These are phyloP conservation scores for Callocephalon fimbriatum DNA, from an alignment of 2,113 vertebrate genomes.

Conservation along the genomic window DNA sequence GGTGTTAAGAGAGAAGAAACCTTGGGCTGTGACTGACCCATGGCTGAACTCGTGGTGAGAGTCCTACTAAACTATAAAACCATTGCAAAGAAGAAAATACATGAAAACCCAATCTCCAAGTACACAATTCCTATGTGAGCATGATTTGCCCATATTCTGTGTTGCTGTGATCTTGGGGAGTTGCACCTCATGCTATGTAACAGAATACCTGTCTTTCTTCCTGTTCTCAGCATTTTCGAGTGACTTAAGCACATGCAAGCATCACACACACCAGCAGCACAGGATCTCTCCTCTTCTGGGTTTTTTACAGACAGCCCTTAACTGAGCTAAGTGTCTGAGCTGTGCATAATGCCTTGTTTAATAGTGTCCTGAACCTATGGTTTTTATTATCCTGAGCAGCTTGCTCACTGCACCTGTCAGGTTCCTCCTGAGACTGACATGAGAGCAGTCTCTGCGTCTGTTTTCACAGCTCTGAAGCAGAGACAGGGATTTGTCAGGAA, in stretches of 20 bases:
- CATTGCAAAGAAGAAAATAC: background rate
- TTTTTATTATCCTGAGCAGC: slow-evolving; percentile 30
- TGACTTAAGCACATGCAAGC: background rate
- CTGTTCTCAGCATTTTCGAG: fast-evolving
- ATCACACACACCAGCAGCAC: background rate
- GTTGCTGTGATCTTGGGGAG: background rate
- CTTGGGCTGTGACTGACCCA: background rate
- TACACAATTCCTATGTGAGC: background rate
- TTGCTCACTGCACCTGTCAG: slow-evolving; percentile 60
- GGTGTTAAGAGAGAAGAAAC: background rate
- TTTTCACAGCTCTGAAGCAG: slow-evolving; percentile 28
- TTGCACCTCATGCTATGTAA: fast-evolving
- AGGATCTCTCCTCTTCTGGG: background rate
- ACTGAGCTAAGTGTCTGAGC: background rate
- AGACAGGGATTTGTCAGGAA: slow-evolving; percentile 58
- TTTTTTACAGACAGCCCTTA: background rate
- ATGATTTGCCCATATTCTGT: background rate
- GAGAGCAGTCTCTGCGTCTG: background rate
- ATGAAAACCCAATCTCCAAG: background rate
- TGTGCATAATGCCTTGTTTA: background rate
- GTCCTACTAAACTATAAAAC: background rate
- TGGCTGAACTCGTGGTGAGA: background rate
- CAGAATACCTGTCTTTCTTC: background rate
- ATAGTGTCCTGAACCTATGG: background rate
- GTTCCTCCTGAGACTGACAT: slow-evolving; percentile 42